Evolutionary conservation across 2,797 vertebrate species (phyloP).

Genomic region (Liparis tanakae): DNA sequence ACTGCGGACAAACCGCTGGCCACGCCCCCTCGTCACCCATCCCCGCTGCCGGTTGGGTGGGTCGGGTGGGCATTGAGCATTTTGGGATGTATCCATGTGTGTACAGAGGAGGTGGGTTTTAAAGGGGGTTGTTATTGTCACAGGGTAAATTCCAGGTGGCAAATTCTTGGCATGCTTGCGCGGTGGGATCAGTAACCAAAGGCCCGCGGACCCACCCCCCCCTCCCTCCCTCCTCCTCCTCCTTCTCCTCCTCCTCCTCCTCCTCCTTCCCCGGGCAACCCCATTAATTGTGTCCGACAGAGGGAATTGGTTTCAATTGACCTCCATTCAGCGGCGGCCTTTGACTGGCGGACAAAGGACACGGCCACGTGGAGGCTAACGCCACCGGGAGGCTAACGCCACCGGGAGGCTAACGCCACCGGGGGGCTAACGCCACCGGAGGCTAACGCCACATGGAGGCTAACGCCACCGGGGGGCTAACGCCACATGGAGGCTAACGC

Average conservation of each 20-base stretch:
- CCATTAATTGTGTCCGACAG: slow-evolving; percentile 83
- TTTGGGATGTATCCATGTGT: slow-evolving; percentile 61
- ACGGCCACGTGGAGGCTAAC: slow-evolving; percentile 87
- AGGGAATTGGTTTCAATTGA: slow-evolving; percentile 87
- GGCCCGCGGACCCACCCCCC: slow-evolving; percentile 50
- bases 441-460: no score
- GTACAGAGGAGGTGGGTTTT: slow-evolving; percentile 59
- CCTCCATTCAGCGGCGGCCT: slow-evolving; percentile 82
- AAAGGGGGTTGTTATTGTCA: slow-evolving; percentile 66
- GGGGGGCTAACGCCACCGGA: no score
- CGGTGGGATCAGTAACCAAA: slow-evolving; percentile 81
- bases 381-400: slow-evolving; percentile 54
- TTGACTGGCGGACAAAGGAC: slow-evolving; percentile 86
- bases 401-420: no score
- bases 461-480: no score
- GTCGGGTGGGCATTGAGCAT: slow-evolving; percentile 39
- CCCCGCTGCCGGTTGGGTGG: slow-evolving; percentile 51
- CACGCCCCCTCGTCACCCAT: slow-evolving; percentile 62
- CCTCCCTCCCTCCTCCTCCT: background rate
- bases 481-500: no score
- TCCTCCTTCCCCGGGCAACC: slow-evolving; percentile 69
- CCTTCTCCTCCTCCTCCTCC: slow-evolving; percentile 31
- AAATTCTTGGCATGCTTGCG: slow-evolving; percentile 80
- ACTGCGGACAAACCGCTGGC: slow-evolving; percentile 54
- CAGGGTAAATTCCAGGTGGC: slow-evolving; percentile 73